Base-by-base conservation (phyloP, 1,140 invertebrate species). In the Drosophila elegans region DNA sequence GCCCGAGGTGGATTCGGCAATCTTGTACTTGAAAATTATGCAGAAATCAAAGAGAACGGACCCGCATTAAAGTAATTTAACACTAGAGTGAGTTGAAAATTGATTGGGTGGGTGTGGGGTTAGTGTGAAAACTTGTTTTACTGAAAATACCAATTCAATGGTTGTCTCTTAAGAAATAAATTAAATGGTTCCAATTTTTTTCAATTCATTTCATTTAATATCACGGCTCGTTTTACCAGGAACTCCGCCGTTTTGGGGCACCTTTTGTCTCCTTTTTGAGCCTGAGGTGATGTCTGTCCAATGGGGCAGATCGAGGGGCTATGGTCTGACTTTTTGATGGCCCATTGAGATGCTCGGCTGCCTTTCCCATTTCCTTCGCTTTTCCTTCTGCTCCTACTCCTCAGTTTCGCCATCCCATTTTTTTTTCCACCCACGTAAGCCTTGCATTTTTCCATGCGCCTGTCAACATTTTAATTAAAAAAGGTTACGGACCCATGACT, bases 391-490 rank as follows among this genome's bases (percentile, higher is more conserved):
- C 21, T 16, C 49, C 41, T 49, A 13, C 38, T 34, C 12, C 41
- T 27, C 9, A 4, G 51, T 39, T 44, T 12, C 53, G 4, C 41
- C 13, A 9, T 7, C 9, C 27, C 12, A 11, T 45, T 60, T 60
- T 38, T 53, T 49, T 45, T 54, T n/a, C n/a, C n/a, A 56, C 25
- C 32, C 42, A 38, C n/a, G 13, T n/a, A 38, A 52, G 57, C 42
- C 67, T 60, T 76, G 77, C 84, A 88, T 88, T 88, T 88, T 89
- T 88, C 60, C 80, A 86, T 91, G 89, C 62, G 88, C 88, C 86
- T 92, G 91, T 92, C 91, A 92, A 92, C 90, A 91, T 92, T 92
- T 92, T 92, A 92, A 92, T 92, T 92, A 92, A 92, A 92, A 92
- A 92, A 92, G 91, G 91, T 91, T 91, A 81, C 90, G 88, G 55